Evolutionary conservation across 2,888 invertebrate genomes (phyloP), one percentile per base, ranked within the genome.

Genomic region (Parascotia fuliginaria): DNA sequence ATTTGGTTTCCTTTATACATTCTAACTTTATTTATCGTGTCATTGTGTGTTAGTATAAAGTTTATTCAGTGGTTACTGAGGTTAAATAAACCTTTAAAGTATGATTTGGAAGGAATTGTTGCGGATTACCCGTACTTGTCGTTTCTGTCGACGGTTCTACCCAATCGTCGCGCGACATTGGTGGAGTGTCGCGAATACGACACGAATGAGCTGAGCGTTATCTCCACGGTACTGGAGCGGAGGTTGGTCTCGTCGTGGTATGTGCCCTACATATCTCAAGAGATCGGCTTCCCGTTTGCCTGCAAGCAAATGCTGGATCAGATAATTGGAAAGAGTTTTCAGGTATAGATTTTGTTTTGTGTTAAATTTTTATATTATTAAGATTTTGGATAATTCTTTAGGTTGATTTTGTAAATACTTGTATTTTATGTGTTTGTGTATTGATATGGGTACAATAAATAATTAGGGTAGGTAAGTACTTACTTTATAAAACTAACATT

Each of bases 271-370:
- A 87, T 92, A 33, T 92, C 92, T 0, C 82, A 89, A 55, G 92
- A 92, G 60, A 92, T 92, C 14, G 84, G 91, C 1, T 92, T 92
- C 57, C 92, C 92, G 0, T 92, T 92, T 59, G 91, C 91, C 0
- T 92, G 92, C 59, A 92, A 92, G 55, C 92, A 92, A 62, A 77
- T 92, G 79, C 61, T 92, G 63, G 92, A 92, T 73, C 91, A 92
- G 65, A 89, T 92, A 77, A 88, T 92, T 60, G 84, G 83, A 16
- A 91, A 84, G 60, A 77, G 82, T 42, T 92, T 92, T 68, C 87
- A 91, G 85, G 92, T 92, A 58, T 57, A 68, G 72, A 7, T 31
- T 39, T 46, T n/a, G n/a, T n/a, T n/a, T n/a, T n/a, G n/a, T n/a
- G n/a, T n/a, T n/a, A n/a, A n/a, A n/a, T n/a, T n/a, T n/a, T n/a